phyloP scores from a whole-genome alignment of 37 sponge, comb jelly and placozoan genomes.

The Eunapius fragilis region DNA sequence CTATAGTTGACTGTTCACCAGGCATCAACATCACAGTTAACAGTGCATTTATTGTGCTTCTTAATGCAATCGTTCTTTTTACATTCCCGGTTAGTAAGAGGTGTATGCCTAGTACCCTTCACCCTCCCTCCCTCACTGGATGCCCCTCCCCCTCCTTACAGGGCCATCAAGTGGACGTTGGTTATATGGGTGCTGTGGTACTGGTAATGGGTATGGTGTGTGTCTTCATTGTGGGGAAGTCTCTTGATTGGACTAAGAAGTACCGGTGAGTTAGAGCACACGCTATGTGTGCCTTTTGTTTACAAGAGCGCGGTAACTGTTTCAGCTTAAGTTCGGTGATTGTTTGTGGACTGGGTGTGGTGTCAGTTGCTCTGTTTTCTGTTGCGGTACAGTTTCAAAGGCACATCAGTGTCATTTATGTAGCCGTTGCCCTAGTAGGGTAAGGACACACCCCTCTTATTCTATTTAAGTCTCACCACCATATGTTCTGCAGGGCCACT shows the following conservation, averaged over 20 bases:
- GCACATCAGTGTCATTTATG: conserved; percentile 24
- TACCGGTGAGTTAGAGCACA: conserved; percentile 26
- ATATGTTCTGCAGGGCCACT: background rate
- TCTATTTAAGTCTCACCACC: background rate
- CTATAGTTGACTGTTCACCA: no score
- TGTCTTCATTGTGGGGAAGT: conserved; percentile 15
- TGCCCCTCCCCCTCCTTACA: background rate
- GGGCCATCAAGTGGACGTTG: conserved; percentile 32
- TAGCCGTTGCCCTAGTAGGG: conserved; percentile 13
- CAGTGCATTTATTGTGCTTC: background rate
- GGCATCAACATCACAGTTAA: no score
- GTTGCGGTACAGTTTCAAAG: conserved; percentile 9
- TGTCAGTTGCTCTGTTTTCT: conserved; percentile 7
- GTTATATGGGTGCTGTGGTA: conserved; percentile 24
- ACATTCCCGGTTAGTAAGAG: background rate
- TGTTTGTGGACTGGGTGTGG: background rate
- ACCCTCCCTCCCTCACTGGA: background rate
- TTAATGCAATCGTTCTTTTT: conserved; percentile 12
- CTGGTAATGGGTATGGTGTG: background rate
- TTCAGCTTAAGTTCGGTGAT: conserved; percentile 14
- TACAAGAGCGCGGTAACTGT: background rate
- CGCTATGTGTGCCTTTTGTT: background rate
- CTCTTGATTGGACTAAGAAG: conserved; percentile 34
- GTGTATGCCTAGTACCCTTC: background rate
- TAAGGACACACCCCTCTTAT: background rate